Percentiles rank a stretch among this genome's conserved stretches.
Evolutionary conservation across 1,140 invertebrate genomes (phyloP).

Genomic region (Drosophila pallidifrons): DNA sequence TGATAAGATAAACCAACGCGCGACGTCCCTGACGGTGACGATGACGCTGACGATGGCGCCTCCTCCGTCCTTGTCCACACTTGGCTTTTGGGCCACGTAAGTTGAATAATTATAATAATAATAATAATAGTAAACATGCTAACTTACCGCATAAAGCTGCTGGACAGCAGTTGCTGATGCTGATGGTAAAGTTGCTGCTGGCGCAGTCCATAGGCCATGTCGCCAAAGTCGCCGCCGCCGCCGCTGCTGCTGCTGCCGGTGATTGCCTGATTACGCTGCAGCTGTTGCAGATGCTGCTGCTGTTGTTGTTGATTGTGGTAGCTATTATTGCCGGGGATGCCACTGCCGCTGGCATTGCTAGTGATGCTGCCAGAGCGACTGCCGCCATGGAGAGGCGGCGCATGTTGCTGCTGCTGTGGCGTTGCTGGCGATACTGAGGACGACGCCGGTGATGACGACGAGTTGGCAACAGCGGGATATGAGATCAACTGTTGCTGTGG

Average conservation of each 20-base stretch:
- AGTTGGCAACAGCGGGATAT: conserved; percentile 77
- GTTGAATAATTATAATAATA: neutral
- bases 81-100: neutral
- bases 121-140: neutral
- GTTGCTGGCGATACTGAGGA: conserved; percentile 53
- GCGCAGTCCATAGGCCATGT: conserved; percentile 79
- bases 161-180: conserved; percentile 62
- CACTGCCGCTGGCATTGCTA: conserved; percentile 71
- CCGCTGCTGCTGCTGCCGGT: conserved; percentile 66
- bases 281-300: conserved; percentile 47
- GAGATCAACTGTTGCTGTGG: conserved; percentile 84
- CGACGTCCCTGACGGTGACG: neutral
- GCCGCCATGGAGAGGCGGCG: conserved; percentile 59
- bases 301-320: conserved; percentile 48
- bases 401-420: conserved; percentile 47
- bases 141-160: conserved; percentile 81
- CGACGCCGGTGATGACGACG: conserved; percentile 60
- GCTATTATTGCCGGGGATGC: conserved; percentile 67
- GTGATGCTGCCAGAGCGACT: conserved; percentile 81
- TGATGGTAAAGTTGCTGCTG: conserved; percentile 74
- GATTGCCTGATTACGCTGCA: conserved; percentile 63
- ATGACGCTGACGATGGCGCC: neutral
- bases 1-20: conserved; percentile 52
- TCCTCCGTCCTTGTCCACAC: neutral
- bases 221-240: conserved; percentile 71